Percentiles rank a stretch among this genome's conserved stretches.
phyloP scores from a whole-genome alignment of 2,888 invertebrate genomes.

The Agrotis ipsilon region DNA sequence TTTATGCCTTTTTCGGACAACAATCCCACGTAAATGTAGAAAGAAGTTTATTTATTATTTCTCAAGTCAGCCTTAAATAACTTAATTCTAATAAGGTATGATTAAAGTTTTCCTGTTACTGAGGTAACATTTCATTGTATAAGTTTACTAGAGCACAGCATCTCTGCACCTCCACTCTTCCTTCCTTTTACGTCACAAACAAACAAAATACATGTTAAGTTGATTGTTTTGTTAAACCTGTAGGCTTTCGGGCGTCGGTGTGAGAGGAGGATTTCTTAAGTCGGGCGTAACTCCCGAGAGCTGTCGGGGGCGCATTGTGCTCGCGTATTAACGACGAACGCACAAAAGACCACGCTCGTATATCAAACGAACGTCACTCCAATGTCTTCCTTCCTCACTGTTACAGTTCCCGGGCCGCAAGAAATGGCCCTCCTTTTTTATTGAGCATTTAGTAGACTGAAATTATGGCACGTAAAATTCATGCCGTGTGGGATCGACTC shows the following conservation, averaged over 20 bases:
- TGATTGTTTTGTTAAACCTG: conserved; percentile 42
- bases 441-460: conserved; percentile 85
- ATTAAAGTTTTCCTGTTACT: not conserved
- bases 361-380: conserved; percentile 91
- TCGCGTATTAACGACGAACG: conserved; percentile 87
- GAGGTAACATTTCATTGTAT: not conserved
- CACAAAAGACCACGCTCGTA: conserved; percentile 89
- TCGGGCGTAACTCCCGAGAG: conserved; percentile 82
- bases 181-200: not conserved
- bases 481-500: conserved; percentile 67
- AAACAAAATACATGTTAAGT: conserved; percentile 3
- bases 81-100: too few species aligned
- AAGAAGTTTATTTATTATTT: too few species aligned
- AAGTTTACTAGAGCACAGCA: not conserved
- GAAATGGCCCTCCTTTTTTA: conserved; percentile 86
- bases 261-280: conserved; percentile 79
- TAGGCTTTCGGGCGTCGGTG: conserved; percentile 70
- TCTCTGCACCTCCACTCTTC: not conserved
- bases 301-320: conserved; percentile 86
- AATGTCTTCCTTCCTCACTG: conserved; percentile 89
- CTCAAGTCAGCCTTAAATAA: too few species aligned
- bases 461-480: conserved; percentile 86
- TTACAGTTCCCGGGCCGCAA: conserved; percentile 82
- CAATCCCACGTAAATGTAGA: too few species aligned
- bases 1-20: too few species aligned